phyloP scores from a whole-genome alignment of 2,888 invertebrate genomes.

The Callimorpha dominula region DNA sequence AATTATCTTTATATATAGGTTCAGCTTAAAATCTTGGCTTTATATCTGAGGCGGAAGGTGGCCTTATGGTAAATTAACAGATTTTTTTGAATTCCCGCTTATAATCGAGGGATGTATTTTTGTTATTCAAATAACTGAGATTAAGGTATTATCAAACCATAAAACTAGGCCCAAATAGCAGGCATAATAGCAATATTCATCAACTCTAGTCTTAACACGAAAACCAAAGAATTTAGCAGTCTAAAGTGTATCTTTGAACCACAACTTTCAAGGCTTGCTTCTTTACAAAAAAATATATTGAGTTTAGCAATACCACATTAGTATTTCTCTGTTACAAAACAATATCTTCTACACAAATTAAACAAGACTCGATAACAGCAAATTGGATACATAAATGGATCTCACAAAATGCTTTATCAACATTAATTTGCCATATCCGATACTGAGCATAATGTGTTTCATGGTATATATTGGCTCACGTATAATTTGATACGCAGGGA shows the following conservation, averaged over 20 bases:
- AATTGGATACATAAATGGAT: conserved; percentile 21
- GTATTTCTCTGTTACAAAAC: conserved; percentile 1
- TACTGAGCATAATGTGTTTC: conserved; percentile 18
- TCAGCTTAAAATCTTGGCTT: too few relatives aligned
- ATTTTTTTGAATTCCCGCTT: too few relatives aligned
- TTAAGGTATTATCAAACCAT: too few relatives aligned
- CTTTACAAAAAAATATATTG: background rate
- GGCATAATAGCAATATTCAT: too few relatives aligned
- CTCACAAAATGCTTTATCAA: conserved; percentile 22
- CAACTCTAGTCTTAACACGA: too few relatives aligned
- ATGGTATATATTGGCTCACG: conserved; percentile 17
- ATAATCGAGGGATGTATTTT: too few relatives aligned
- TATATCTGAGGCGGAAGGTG: too few relatives aligned
- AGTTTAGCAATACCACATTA: background rate
- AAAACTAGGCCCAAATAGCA: too few relatives aligned
- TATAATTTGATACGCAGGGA: conserved; percentile 21
- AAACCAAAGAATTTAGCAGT: too few relatives aligned
- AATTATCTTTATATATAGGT: too few relatives aligned
- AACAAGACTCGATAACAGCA: conserved; percentile 12
- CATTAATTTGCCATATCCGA: conserved; percentile 23
- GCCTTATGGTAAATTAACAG: too few relatives aligned
- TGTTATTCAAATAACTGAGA: too few relatives aligned
- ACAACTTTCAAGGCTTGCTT: background rate
- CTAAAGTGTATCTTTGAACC: background rate
- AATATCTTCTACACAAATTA: conserved; percentile 5